Base-by-base conservation (phyloP, 92 coral and sea anemone genomes). In the Umimayanthus chanpuru region DNA sequence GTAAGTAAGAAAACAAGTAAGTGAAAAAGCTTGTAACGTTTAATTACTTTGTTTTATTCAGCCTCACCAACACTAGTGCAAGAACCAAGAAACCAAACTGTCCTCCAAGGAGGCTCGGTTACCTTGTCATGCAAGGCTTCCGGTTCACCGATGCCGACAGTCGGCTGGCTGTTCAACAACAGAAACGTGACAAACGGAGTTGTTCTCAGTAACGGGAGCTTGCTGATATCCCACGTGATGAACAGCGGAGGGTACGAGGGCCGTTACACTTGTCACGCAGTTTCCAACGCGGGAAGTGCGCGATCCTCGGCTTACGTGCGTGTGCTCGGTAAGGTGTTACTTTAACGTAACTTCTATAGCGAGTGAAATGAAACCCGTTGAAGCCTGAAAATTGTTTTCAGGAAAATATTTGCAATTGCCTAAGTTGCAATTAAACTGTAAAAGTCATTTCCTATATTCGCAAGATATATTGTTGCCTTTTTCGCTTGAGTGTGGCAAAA, bases 101-200 rank as follows among this genome's bases (percentile, higher is more conserved):
- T 85, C 36, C 77, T 74, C 9, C 20, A 70, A 21, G 93, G 93
- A 47, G 25, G 77, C 16, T 64, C 75, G 25, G 72, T 91, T 25
- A 79, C 81, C 14, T 89, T 91, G 15, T 26, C 81, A 40, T 91
- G 93, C 29, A 15, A 68, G 3, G 79, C 91, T 30, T 88, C 68
- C 25, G 93, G 93, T 16, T 88, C 93, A 1, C 93, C 93, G 32
- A 65, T 38, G 67, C 93, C 93, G 2, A 56, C 88, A 74, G 88
- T 91, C 74, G 70, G 76, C 28, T 91, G 93, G 93, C 39, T 77
- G 26, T 81, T 91, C 23, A 91, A 91, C 89, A 90, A 88, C 65
- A 80, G 82, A 73, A 88, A 85, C 64, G 71, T 85, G 72, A 88
- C 87, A 4, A 88, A 88, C 43, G 93, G 93, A 40, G 29, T 41